Base-by-base conservation (phyloP, 2,888 invertebrate species). In the Eupithecia vulgata region DNA sequence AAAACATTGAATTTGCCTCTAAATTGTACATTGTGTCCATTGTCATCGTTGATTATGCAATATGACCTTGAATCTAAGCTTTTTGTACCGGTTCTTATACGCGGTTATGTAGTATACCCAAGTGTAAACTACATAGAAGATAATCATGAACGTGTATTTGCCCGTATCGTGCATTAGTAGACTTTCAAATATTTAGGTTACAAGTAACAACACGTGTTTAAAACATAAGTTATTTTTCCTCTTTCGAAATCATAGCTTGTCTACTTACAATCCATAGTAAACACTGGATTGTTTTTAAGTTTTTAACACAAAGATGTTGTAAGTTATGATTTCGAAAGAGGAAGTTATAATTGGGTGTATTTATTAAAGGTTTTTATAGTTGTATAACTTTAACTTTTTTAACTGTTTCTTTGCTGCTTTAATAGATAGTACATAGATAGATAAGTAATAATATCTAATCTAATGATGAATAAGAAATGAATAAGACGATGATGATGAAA, bases 1-100 rank as follows among this genome's bases (percentile, higher is more conserved):
- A 66, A 61, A 52, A 67, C 72, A 70, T 74, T 52, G 65, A 64
- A 62, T 65, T 72, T 59, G 65, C 73, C 71, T 67, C 68, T 68
- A 73, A 72, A 67, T 75, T 72, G 73, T 48, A 37, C 62, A 57
- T 72, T 67, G 59, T 74, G 52, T 59, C 40, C 67, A 75, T 67
- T 65, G 68, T 68, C 72, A 69, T 57, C 25, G n/a, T 45, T 67
- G 35, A 67, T 67, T 67, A 57, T 57, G 61, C 6, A 34, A 61
- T 17, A 34, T 34, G 61, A 34, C 61, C 61, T 30, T 61, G 61
- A 61, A 61, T 61, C 12, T 34, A 61, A 34, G 61, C 17, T 30
- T 61, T 61, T 61, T 61, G 15, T 17, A 57, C 61, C 7, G 61
- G 30, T 34, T 59, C 4, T 59, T 61, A 61, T 17, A 61, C 30